Evolutionary conservation across 2,113 vertebrate genomes (phyloP).

Genomic region (Campylomormyrus numenius): DNA sequence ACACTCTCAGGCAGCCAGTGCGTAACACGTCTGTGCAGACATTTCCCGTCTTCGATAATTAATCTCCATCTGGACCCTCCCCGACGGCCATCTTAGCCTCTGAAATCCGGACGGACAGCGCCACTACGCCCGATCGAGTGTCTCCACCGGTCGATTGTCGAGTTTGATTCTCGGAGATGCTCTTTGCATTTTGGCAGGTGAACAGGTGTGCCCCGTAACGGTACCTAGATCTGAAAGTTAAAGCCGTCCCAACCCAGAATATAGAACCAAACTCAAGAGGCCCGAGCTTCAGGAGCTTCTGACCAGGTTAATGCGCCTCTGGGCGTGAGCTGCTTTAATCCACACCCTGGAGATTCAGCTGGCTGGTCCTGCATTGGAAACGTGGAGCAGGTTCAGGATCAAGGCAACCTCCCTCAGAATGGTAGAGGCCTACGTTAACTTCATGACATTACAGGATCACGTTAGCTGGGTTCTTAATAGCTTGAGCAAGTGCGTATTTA

Average conservation of each 20-base stretch:
- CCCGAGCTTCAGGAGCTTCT: not conserved
- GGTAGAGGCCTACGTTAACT: not conserved
- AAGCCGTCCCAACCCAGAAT: not conserved
- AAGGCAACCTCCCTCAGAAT: not conserved
- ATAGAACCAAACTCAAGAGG: not conserved
- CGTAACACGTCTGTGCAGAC: not conserved
- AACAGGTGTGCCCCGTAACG: not conserved
- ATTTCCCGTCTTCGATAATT: not conserved
- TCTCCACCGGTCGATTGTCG: not conserved
- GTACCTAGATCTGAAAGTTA: not conserved
- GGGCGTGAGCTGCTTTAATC: conserved; percentile 6
- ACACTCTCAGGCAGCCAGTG: not conserved
- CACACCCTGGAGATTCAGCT: not conserved
- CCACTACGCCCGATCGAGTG: not conserved
- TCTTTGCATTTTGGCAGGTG: not conserved
- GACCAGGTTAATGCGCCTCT: not conserved
- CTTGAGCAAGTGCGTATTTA: not conserved
- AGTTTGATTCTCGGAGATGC: not conserved
- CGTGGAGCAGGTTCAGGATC: not conserved
- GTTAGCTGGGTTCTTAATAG: not conserved
- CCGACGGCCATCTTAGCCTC: not conserved
- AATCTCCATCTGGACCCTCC: not conserved
- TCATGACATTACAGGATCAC: not conserved
- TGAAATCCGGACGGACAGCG: not conserved
- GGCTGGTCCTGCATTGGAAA: not conserved